Evolutionary conservation across 2,797 vertebrate species (phyloP).

Genomic region (Lindbergichthys nudifrons): DNA sequence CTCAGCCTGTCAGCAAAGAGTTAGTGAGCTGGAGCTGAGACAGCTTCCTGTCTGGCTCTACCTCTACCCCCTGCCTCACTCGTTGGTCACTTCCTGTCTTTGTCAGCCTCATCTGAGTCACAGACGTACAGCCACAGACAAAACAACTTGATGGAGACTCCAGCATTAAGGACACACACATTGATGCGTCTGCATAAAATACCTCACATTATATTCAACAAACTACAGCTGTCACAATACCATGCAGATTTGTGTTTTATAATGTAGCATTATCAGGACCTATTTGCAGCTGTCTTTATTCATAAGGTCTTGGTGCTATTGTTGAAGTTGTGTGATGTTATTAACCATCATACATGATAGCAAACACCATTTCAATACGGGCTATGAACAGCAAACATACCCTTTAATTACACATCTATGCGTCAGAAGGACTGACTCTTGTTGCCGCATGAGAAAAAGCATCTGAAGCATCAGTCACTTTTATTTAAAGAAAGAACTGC

Average conservation of each 20-base stretch:
- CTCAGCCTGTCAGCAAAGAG: conserved; percentile 34
- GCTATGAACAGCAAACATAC: neutral
- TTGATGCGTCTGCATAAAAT: neutral
- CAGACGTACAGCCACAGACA: conserved; percentile 38
- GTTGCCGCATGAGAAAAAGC: conserved; percentile 15
- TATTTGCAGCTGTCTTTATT: too few species aligned
- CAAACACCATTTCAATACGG: conserved; percentile 4
- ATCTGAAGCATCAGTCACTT: conserved; percentile 6
- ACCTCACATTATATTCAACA: conserved; percentile 2
- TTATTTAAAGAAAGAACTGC: conserved; percentile 23
- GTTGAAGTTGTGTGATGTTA: neutral
- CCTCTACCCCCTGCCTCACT: conserved; percentile 38
- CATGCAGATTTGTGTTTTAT: too few species aligned
- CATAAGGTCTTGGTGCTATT: too few species aligned
- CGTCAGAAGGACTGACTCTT: conserved; percentile 6
- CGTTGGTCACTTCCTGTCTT: conserved; percentile 81
- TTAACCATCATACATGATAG: neutral
- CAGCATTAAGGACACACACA: conserved; percentile 13
- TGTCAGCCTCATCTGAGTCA: conserved; percentile 71
- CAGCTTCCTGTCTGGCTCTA: conserved; percentile 61
- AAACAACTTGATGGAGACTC: conserved; percentile 43
- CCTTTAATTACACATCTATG: conserved; percentile 33
- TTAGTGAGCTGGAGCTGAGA: conserved; percentile 36
- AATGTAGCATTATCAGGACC: too few species aligned
- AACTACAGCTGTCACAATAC: neutral